Conservation (phyloP, 2,113 vertebrate genomes). For the Eclectus roratus region DNA sequence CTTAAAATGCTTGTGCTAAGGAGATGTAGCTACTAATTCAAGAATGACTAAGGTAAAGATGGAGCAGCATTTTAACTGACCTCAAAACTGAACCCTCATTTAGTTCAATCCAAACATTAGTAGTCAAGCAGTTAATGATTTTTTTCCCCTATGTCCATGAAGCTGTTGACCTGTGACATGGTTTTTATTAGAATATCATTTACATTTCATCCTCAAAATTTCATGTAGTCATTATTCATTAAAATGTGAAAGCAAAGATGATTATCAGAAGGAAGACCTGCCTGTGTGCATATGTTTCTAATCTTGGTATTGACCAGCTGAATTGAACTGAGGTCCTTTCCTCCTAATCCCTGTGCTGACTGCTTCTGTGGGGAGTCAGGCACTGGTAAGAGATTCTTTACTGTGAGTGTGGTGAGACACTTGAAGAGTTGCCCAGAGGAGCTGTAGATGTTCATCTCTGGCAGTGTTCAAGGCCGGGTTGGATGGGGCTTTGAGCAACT, state of each 20-base stretch:
- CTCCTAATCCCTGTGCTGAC: background rate
- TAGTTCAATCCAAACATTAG: conserved; percentile 33
- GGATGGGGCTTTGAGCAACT: background rate
- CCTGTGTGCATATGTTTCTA: conserved; percentile 18
- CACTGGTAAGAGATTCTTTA: background rate
- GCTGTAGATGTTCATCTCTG: background rate
- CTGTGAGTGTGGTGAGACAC: background rate
- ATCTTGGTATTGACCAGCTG: background rate
- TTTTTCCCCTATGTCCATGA: conserved; percentile 5
- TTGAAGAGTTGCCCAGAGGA: background rate
- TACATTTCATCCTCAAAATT: conserved; percentile 57
- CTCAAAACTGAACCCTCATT: background rate
- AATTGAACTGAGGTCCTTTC: background rate
- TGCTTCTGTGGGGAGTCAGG: background rate
- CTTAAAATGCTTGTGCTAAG: background rate
- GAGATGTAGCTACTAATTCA: background rate
- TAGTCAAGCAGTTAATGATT: conserved; percentile 46
- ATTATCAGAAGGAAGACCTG: background rate
- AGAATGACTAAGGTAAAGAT: background rate
- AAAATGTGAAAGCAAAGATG: conserved; percentile 44
- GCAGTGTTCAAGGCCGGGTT: background rate
- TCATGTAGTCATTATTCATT: conserved; percentile 37
- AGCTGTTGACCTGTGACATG: conserved; percentile 58
- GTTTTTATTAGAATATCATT: conserved; percentile 56
- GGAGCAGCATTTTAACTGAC: background rate